These are phyloP conservation scores for Helicolenus hilgendorfi DNA, from an alignment of 2,797 vertebrate species.

Conservation along the genomic window DNA sequence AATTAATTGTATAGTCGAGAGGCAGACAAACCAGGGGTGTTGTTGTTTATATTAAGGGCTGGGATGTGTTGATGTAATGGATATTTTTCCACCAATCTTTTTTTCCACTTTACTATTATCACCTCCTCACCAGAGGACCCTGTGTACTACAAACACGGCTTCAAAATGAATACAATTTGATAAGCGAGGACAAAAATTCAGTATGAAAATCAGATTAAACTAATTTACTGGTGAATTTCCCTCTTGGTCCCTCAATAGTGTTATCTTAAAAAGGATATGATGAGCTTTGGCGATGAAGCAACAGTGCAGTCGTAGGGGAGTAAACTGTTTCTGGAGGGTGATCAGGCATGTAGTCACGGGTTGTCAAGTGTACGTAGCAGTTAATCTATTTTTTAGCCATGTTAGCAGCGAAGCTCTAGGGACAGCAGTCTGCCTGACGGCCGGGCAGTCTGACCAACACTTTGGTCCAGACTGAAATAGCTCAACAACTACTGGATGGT, in stretches of 20 bases:
- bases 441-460: neutral
- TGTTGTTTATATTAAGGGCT: neutral
- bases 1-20: neutral
- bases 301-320: neutral
- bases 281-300: neutral
- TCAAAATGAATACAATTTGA: neutral
- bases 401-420: neutral
- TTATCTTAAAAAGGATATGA: neutral
- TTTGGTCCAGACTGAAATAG: neutral
- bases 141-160: neutral
- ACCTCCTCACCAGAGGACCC: neutral
- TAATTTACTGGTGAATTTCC: neutral
- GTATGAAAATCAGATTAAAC: neutral
- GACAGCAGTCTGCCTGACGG: neutral
- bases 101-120: conserved; percentile 13
- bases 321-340: neutral
- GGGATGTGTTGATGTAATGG: neutral
- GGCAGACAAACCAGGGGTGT: neutral
- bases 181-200: neutral
- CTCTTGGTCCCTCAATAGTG: neutral
- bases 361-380: too few relatives aligned
- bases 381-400: neutral
- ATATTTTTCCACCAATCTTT: neutral
- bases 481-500: neutral
- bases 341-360: too few relatives aligned